These are phyloP conservation scores for Datnioides undecimradiatus DNA, from an alignment of 2,113 vertebrate genomes.

Conservation along the genomic window DNA sequence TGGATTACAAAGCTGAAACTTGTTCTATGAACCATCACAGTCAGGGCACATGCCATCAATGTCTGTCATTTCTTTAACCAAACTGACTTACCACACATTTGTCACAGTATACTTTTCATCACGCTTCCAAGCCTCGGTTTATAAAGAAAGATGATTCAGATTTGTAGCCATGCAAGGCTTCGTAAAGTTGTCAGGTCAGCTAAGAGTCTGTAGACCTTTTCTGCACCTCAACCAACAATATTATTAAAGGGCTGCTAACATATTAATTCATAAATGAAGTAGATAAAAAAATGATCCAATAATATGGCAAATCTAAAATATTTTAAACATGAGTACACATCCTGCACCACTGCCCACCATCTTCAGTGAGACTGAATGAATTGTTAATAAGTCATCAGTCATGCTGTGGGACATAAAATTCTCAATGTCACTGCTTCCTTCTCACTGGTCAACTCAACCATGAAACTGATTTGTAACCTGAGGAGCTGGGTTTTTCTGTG, in stretches of 20 bases:
- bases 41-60: background rate
- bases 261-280: too few relatives aligned
- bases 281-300: too few relatives aligned
- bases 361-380: background rate
- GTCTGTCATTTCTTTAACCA: too few relatives aligned
- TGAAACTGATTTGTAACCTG: constrained; percentile 3
- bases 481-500: constrained; percentile 1
- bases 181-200: background rate
- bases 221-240: too few relatives aligned
- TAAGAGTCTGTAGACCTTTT: background rate
- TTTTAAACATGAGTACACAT: too few relatives aligned
- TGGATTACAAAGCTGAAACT: background rate
- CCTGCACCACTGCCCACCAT: too few relatives aligned
- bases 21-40: too few relatives aligned
- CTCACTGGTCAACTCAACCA: background rate
- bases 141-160: too few relatives aligned
- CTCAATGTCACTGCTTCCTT: background rate
- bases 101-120: background rate
- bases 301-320: too few relatives aligned
- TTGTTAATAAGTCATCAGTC: background rate
- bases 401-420: background rate
- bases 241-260: too few relatives aligned
- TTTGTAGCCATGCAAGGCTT: background rate
- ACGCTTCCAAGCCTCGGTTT: background rate
- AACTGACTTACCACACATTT: background rate